Evolutionary conservation across 2,113 vertebrate species (phyloP), one percentile per base, ranked within the genome.

Genomic region (Callithrix jacchus): DNA sequence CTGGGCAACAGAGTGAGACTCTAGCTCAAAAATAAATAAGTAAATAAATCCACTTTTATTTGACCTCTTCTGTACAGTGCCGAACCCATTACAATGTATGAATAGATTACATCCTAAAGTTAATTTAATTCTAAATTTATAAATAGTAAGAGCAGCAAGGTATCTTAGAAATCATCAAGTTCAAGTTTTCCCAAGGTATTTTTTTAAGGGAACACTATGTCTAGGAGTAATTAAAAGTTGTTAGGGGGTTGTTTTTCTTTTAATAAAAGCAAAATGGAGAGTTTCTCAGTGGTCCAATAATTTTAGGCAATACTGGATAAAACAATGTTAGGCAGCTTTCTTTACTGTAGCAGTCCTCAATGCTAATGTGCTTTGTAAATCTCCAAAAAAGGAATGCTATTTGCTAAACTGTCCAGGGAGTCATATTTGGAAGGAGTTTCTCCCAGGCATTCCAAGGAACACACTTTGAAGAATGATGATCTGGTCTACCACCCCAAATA

Each of bases 91-190:
- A 87, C 20, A 74, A 47, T 66, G n/a, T 6, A 35, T 9, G 81
- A 93, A 68, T 87, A 17, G 8, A 20, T 47, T 81, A 54, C 45
- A 81, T 40, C 11, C 56, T 91, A 74, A 37, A 66, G 45, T 87
- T 12, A 74, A 91, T 49, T 58, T 77, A 40, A 42, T n/a, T 86
- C 81, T 91, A 23, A 18, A 84, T 93, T 70, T 89, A 70, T 96
- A 45, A 74, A 93, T 18, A 6, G 23, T 82, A 80, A 87, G 25
- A 32, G 17, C 87, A 91, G 30, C 14, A 87, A 74, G 3, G 10
- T 87, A 32, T 81, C 20, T 89, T 66, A 87, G 54, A 93, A 35
- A 84, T 47, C 20, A 90, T 47, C 25, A 90, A 90, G 30, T 47
- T 80, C n/a, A 64, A 12, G 1, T 47, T 76, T 96, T 87, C 61